A percentile compares a stretch with the other conserved stretches of the same genome.
These are phyloP conservation scores for Polietes domitor DNA, from an alignment of 2,888 invertebrate genomes.

Conservation along the genomic window DNA sequence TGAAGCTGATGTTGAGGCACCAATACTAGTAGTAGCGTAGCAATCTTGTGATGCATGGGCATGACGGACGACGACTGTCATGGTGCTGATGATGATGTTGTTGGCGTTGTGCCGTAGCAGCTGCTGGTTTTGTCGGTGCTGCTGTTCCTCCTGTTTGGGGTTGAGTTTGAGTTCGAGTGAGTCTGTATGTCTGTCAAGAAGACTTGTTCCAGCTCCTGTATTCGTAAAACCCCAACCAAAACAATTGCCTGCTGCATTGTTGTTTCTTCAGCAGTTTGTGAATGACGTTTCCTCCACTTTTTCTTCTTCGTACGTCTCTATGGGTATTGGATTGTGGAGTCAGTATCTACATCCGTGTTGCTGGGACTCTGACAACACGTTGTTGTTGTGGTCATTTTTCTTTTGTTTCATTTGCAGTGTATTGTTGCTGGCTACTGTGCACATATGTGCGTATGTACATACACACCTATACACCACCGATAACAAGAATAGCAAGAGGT, in stretches of 20 bases:
- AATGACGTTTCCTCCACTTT: slow-evolving; percentile 23
- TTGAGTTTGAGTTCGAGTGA: too few relatives aligned
- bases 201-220: slow-evolving; percentile 44
- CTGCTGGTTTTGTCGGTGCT: slow-evolving; percentile 4
- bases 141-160: slow-evolving; percentile 3
- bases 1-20: not conserved
- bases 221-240: slow-evolving; percentile 40
- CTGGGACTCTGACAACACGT: not conserved
- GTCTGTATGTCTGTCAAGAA: slow-evolving; percentile 42
- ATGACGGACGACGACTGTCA: slow-evolving; percentile 43
- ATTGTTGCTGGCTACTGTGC: slow-evolving; percentile 19
- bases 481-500: too few relatives aligned
- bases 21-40: not conserved
- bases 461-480: not conserved
- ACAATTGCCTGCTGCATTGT: slow-evolving; percentile 53
- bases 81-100: slow-evolving; percentile 42
- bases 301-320: slow-evolving; percentile 14
- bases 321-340: slow-evolving; percentile 48
- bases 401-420: slow-evolving; percentile 32
- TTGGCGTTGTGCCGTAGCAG: too few relatives aligned
- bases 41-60: not conserved
- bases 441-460: not conserved
- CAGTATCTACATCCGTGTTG: not conserved
- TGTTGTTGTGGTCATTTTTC: slow-evolving; percentile 42
- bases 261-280: slow-evolving; percentile 1